Percentiles rank a stretch among this genome's conserved stretches.
Evolutionary conservation across 1,140 invertebrate genomes (phyloP).

Genomic region (Formica selysi): DNA sequence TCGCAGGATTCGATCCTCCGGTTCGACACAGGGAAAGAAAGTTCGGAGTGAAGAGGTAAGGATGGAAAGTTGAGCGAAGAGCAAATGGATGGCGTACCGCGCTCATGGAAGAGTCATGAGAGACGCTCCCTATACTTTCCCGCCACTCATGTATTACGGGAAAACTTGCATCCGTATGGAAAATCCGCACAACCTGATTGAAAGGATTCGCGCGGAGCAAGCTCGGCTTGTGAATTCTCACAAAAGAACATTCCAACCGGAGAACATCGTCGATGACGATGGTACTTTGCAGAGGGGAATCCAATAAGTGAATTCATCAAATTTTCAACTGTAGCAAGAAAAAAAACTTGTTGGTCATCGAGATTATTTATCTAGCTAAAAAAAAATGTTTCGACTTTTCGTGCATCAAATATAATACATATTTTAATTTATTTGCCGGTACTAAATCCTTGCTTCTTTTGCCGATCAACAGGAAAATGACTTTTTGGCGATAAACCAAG

Average conservation of each 20-base stretch:
- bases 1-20: slow-evolving; percentile 4
- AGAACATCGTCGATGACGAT: background rate
- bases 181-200: slow-evolving; percentile 42
- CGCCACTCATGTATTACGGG: slow-evolving; percentile 30
- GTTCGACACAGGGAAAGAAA: slow-evolving; percentile 21
- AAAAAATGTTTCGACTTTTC: background rate
- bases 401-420: too few relatives aligned
- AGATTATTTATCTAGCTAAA: background rate
- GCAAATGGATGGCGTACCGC: slow-evolving; percentile 54
- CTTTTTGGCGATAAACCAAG: slow-evolving; percentile 11
- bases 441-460: background rate
- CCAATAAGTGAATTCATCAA: slow-evolving; percentile 1
- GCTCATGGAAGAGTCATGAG: slow-evolving; percentile 60
- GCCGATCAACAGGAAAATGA: background rate
- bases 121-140: slow-evolving; percentile 34
- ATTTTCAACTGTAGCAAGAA: background rate
- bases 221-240: background rate
- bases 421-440: background rate
- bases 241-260: background rate
- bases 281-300: slow-evolving; percentile 3
- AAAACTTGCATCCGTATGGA: slow-evolving; percentile 53
- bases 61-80: slow-evolving; percentile 53
- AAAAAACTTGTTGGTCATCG: background rate
- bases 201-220: slow-evolving; percentile 24
- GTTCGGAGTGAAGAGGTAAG: slow-evolving; percentile 51